Percentiles rank a stretch among this genome's conserved stretches.
Conservation (phyloP, 2,797 vertebrate genomes). For the Pygocentrus nattereri region DNA sequence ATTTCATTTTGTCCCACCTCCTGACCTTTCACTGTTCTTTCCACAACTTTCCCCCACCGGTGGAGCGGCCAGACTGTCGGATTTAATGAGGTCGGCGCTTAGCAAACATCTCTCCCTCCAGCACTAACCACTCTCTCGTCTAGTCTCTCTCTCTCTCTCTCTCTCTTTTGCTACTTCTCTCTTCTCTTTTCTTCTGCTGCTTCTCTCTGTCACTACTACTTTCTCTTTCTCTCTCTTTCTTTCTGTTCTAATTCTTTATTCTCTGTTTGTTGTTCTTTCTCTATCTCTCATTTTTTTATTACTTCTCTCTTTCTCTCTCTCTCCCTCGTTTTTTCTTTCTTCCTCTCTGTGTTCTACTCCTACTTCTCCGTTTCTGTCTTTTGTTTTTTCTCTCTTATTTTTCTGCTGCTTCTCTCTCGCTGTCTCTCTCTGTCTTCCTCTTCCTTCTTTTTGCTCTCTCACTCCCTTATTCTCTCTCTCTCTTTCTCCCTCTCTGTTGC, state of each 20-base stretch:
- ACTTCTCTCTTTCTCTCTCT: not conserved
- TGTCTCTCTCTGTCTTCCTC: not conserved
- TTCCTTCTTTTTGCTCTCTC: not conserved
- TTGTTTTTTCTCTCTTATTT: not conserved
- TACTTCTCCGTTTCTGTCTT: too few relatives aligned
- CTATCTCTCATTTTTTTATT: not conserved
- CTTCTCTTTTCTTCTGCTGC: too few relatives aligned
- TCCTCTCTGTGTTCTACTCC: not conserved
- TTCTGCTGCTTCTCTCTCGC: not conserved
- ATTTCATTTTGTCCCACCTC: conserved; percentile 77
- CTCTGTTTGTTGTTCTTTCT: not conserved
- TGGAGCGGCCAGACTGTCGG: conserved; percentile 64
- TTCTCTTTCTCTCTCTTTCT: not conserved
- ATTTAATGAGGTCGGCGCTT: conserved; percentile 78
- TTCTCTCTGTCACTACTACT: conserved; percentile 24
- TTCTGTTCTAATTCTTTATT: too few relatives aligned
- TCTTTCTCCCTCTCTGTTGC: not conserved
- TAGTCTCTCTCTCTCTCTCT: conserved; percentile 27
- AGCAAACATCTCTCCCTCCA: conserved; percentile 73
- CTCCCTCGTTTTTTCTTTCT: not conserved
- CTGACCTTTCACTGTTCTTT: conserved; percentile 73
- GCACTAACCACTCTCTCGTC: conserved; percentile 62
- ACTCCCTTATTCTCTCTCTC: not conserved
- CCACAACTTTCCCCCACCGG: conserved; percentile 67
- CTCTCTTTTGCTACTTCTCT: not conserved